Percentiles rank a stretch among this genome's conserved stretches.
Conservation (phyloP, 2,113 vertebrate species). For the Campylomormyrus numenius region DNA sequence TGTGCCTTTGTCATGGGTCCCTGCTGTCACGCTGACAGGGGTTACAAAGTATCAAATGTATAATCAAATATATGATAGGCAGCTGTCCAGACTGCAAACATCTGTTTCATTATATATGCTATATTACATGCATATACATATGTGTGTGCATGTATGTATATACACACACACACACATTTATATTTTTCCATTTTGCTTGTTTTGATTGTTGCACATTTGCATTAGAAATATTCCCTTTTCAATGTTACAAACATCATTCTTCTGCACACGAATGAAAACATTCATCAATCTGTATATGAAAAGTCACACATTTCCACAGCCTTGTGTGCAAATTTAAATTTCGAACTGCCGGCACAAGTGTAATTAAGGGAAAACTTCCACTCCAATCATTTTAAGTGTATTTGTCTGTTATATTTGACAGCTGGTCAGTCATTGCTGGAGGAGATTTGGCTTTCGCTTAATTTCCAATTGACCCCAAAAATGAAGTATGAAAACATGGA, state of each 20-base stretch:
- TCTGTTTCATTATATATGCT: background rate
- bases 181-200: background rate
- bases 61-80: background rate
- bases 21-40: background rate
- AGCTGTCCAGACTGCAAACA: background rate
- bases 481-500: slow-evolving; percentile 42
- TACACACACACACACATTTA: background rate
- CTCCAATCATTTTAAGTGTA: slow-evolving; percentile 42
- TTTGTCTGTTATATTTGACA: slow-evolving; percentile 29
- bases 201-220: slow-evolving; percentile 27
- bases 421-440: slow-evolving; percentile 46
- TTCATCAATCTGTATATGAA: slow-evolving; percentile 70
- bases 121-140: background rate
- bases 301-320: slow-evolving; percentile 59
- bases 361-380: slow-evolving; percentile 60
- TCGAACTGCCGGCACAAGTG: slow-evolving; percentile 58
- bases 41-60: background rate
- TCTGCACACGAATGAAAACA: slow-evolving; percentile 52
- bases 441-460: slow-evolving; percentile 53
- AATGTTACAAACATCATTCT: slow-evolving; percentile 61
- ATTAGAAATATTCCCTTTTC: slow-evolving; percentile 53
- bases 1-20: background rate
- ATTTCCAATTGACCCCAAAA: slow-evolving; percentile 53
- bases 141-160: background rate
- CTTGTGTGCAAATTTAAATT: slow-evolving; percentile 56